Evolutionary conservation across 2,113 vertebrate species (phyloP), one percentile per base, ranked within the genome.

Genomic region (Trachemys scripta): DNA sequence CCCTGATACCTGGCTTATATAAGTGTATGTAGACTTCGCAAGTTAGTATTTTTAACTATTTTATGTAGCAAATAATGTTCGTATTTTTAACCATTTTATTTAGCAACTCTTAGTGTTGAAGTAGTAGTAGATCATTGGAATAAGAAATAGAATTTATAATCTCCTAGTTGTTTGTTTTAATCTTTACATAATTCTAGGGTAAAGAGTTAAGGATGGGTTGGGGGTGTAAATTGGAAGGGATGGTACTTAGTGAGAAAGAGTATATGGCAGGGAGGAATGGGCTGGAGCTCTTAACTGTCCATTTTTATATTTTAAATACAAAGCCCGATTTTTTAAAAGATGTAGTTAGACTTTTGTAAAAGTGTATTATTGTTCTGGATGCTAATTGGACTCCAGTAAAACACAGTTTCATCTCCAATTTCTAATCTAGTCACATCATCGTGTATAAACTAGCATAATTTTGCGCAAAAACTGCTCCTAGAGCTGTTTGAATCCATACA

Each of bases 371-470:
- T 72, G 35, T 83, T n/a, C 31, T 82, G 82, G 50, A 54, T 38
- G 1, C 20, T 17, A 57, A 10, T 3, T 57, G 80, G 65, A 87
- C 80, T 84, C 10, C 76, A 35, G 31, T 54, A 0, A 6, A 22
- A 17, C n/a, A n/a, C 50, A 82, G 72, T n/a, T 79, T 35, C 5
- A 6, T 29, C 12, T 85, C 25, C 5, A 16, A 42, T 90, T 82
- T 45, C 72, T 17, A 14, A 8, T 51, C 76, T 17, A 14, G 10
- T 51, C 76, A 65, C 45, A 72, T 20, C 31, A 35, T 24, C 35
- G n/a, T 50, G 4, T 45, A 54, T 51, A 81, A 54, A 6, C 4
- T 54, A 54, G 50, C 12, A 42, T 0, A 0, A 19, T 35, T 8
- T 87, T 56, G 47, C 56, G 50, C 10, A 2, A 29, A 20, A 10